Evolutionary conservation across 2,888 invertebrate species (phyloP), one percentile per base, ranked within the genome.

Genomic region (Phymatocera aterrima): DNA sequence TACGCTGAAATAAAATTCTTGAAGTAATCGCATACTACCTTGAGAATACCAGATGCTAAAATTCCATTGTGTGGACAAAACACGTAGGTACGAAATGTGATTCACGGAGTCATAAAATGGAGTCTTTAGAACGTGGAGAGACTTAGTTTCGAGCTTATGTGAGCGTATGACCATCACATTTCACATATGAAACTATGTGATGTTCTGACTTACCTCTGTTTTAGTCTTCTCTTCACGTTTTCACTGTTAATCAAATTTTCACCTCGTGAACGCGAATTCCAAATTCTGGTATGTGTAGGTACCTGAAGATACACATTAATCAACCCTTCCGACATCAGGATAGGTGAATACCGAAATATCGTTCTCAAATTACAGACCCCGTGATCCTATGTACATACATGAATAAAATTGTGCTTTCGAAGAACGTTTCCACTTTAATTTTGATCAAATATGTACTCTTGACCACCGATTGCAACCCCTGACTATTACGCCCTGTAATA

Each of bases 191-290:
- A 6, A 24, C 18, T 37, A n/a, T n/a, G n/a, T n/a, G n/a, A n/a
- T 64, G 34, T 43, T n/a, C 61, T 43, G 34, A 15, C 21, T 12
- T 18, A 51, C 2, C 18, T 21, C 48, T 31, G 18, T 31, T 21
- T 28, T 51, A 5, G 51, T 72, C 34, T 34, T 43, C 72, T n/a
- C 34, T 18, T 8, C 72, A 72, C 72, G 72, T 72, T 24, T 72
- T 72, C 21, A 8, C 72, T 18, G n/a, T 51, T 72, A 51, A 51
- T 51, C 48, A 72, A 72, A 31, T 72, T 72, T 51, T 18, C 68
- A 12, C 68, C 68, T 68, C 68, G 3, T 3, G 12, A 68, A 68
- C 21, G 15, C 24, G 15, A 12, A 43, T 24, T 68, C 28, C 4
- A 68, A 43, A 40, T 6, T 40, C 43, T 68, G 28, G 43, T 8